These are phyloP conservation scores for Neofelis nebulosa DNA, from an alignment of 2,113 vertebrate species.

Conservation along the genomic window DNA sequence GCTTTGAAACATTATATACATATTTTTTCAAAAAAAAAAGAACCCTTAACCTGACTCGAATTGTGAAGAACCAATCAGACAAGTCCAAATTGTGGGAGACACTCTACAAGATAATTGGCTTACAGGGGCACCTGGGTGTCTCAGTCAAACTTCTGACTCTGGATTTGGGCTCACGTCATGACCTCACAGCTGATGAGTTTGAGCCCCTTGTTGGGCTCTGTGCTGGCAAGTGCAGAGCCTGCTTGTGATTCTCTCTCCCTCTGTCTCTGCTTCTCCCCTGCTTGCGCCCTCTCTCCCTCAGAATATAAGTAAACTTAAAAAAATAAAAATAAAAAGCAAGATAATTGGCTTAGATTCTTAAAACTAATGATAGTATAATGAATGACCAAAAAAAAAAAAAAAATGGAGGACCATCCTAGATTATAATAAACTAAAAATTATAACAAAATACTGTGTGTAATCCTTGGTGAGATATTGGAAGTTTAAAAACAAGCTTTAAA, in stretches of 20 bases:
- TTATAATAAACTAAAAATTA: neutral
- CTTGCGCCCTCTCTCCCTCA: no score
- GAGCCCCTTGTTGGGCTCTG: no score
- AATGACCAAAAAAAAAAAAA: neutral
- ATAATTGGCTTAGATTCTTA: neutral
- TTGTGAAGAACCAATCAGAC: neutral
- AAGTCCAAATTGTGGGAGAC: neutral
- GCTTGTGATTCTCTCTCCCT: no score
- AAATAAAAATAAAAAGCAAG: neutral
- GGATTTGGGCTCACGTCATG: no score
- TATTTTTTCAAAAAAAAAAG: neutral
- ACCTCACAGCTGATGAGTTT: no score
- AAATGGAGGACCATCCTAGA: neutral
- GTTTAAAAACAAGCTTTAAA: neutral
- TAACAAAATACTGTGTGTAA: neutral
- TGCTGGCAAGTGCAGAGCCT: no score
- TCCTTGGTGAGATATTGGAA: neutral
- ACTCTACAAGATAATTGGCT: neutral
- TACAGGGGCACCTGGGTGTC: neutral
- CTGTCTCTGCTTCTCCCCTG: no score
- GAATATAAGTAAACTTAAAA: no score
- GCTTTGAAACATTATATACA: neutral
- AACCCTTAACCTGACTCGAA: neutral
- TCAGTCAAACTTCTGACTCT: no score
- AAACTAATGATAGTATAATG: neutral